Conservation (phyloP, 1,140 invertebrate genomes). For the Calliopsis andreniformis region DNA sequence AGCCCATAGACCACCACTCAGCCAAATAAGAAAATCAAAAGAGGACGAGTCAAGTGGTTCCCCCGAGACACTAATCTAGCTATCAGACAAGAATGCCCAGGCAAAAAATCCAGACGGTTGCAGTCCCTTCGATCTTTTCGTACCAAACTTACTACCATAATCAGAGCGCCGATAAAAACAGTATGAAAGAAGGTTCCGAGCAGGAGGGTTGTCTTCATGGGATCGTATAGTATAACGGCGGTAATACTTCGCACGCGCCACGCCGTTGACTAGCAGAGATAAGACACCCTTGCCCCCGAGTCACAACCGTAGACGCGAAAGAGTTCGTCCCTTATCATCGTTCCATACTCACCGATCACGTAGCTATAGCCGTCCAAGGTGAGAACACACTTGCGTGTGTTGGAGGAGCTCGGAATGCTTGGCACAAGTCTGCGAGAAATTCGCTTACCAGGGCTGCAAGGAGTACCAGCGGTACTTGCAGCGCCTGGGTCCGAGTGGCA, state of each 20-base stretch:
- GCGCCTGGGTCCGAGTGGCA: conserved; percentile 83
- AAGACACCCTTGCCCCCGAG: neutral
- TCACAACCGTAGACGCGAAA: neutral
- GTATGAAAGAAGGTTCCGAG: neutral
- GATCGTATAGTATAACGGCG: neutral
- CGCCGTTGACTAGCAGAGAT: neutral
- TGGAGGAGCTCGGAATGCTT: conserved; percentile 65
- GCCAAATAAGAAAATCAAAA: no score
- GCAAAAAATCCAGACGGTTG: no score
- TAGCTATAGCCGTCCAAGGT: conserved; percentile 91
- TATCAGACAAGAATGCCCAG: no score
- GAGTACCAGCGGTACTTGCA: conserved; percentile 51
- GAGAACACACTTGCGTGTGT: conserved; percentile 87
- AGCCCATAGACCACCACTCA: no score
- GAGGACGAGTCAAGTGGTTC: no score
- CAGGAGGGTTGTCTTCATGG: neutral
- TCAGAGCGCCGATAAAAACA: neutral
- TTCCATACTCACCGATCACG: conserved; percentile 87
- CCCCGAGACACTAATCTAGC: no score
- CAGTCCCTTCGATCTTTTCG: no score
- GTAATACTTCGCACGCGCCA: conserved; percentile 27
- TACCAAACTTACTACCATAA: neutral
- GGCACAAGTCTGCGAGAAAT: conserved; percentile 70
- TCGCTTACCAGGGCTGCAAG: conserved; percentile 62
- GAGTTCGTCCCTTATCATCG: conserved; percentile 18